These are phyloP conservation scores for Malacosoma neustria DNA, from an alignment of 2,888 invertebrate genomes.

Conservation along the genomic window DNA sequence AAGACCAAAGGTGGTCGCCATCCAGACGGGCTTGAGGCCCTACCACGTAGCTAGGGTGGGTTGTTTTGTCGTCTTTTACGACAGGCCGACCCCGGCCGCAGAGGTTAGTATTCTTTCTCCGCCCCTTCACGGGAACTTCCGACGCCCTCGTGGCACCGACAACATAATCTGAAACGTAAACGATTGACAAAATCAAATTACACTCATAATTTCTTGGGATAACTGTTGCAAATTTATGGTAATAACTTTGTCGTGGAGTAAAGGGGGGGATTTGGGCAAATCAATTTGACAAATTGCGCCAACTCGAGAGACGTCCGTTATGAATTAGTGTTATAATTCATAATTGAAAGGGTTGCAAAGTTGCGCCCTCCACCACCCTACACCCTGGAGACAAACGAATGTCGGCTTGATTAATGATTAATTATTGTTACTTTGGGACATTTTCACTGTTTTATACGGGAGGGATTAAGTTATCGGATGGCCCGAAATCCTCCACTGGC, in stretches of 20 bases:
- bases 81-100: too few species aligned
- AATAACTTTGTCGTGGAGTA: slow-evolving; percentile 41
- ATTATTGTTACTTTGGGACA: slow-evolving; percentile 41
- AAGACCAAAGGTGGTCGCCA: too few species aligned
- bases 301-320: slow-evolving; percentile 60
- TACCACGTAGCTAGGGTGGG: too few species aligned
- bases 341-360: slow-evolving; percentile 67
- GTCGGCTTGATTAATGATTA: slow-evolving; percentile 64
- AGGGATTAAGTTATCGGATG: slow-evolving; percentile 23
- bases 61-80: too few species aligned
- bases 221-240: slow-evolving; percentile 63
- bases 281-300: slow-evolving; percentile 68
- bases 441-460: slow-evolving; percentile 26
- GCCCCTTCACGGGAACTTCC: too few species aligned
- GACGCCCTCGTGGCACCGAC: too few species aligned
- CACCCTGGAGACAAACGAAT: slow-evolving; percentile 59
- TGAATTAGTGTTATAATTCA: slow-evolving; percentile 69
- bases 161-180: slow-evolving; percentile 7
- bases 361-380: slow-evolving; percentile 28
- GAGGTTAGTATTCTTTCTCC: too few species aligned
- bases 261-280: slow-evolving; percentile 52
- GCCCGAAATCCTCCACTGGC: slow-evolving; percentile 3
- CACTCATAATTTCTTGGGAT: slow-evolving; percentile 56
- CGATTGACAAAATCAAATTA: slow-evolving; percentile 50
- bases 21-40: too few species aligned